Evolutionary conservation across 2,113 vertebrate species (phyloP).

Genomic region (Semnopithecus entellus): DNA sequence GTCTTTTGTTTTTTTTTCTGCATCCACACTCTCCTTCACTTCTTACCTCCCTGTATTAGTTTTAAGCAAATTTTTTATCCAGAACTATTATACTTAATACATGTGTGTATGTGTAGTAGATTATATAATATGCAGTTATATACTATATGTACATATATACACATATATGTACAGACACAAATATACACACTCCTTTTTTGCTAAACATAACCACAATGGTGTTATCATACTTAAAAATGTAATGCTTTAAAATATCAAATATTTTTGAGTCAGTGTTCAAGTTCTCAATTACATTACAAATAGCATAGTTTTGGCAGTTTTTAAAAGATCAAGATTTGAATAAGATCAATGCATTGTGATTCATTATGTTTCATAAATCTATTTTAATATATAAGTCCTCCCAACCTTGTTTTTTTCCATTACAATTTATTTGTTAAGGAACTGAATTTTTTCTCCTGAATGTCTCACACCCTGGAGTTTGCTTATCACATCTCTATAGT

Average conservation of each 20-base stretch:
- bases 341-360: neutral
- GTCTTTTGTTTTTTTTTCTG: neutral
- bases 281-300: neutral
- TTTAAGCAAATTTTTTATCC: slow-evolving; percentile 18
- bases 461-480: neutral
- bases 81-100: neutral
- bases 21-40: neutral
- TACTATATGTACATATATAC: neutral
- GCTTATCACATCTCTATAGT: neutral
- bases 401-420: neutral
- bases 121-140: neutral
- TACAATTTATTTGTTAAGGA: slow-evolving; percentile 22
- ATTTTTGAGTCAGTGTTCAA: slow-evolving; percentile 10
- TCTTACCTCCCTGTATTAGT: neutral
- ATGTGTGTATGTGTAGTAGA: neutral
- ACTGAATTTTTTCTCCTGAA: neutral
- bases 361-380: neutral
- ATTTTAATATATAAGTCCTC: neutral
- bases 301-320: neutral
- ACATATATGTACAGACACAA: neutral
- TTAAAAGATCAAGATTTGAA: neutral
- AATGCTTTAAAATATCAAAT: slow-evolving; percentile 16
- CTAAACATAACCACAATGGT: neutral
- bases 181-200: neutral
- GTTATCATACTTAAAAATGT: neutral